phyloP scores from a whole-genome alignment of 2,888 invertebrate species.

The Odontocerum albicorne region DNA sequence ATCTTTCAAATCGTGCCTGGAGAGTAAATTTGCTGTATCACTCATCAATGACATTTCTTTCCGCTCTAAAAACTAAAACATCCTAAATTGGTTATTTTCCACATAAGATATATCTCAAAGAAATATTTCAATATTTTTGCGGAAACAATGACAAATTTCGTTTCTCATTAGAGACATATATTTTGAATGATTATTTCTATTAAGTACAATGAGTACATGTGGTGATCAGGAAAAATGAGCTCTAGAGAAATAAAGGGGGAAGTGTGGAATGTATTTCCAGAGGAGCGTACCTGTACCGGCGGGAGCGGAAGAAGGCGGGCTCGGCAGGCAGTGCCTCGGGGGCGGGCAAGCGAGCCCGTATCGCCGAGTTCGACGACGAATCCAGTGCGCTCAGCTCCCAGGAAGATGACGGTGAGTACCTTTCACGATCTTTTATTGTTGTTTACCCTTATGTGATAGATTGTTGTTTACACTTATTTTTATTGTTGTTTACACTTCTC shows the following conservation, averaged over 20 bases:
- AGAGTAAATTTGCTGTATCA: no score
- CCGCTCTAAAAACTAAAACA: no score
- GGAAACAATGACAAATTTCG: no score
- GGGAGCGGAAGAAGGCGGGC: conserved; percentile 70
- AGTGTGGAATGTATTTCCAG: conserved; percentile 45
- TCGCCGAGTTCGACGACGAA: conserved; percentile 43
- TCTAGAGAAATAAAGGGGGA: not conserved
- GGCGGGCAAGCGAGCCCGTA: conserved; percentile 30
- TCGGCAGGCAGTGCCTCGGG: conserved; percentile 41
- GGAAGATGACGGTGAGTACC: conserved; percentile 57
- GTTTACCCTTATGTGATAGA: not conserved
- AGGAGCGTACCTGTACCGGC: conserved; percentile 75
- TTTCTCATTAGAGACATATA: no score
- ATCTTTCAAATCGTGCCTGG: no score
- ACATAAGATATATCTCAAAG: no score
- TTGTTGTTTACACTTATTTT: not conserved
- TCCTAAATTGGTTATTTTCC: no score
- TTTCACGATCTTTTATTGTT: not conserved
- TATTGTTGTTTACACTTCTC: not conserved
- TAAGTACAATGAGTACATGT: not conserved
- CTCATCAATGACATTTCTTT: no score
- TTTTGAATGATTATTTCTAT: no score
- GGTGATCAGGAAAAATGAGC: not conserved
- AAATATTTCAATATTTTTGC: no score
- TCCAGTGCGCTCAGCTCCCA: conserved; percentile 15